Base-by-base conservation (phyloP, 2,113 vertebrate genomes). In the Seriola aureovittata region DNA sequence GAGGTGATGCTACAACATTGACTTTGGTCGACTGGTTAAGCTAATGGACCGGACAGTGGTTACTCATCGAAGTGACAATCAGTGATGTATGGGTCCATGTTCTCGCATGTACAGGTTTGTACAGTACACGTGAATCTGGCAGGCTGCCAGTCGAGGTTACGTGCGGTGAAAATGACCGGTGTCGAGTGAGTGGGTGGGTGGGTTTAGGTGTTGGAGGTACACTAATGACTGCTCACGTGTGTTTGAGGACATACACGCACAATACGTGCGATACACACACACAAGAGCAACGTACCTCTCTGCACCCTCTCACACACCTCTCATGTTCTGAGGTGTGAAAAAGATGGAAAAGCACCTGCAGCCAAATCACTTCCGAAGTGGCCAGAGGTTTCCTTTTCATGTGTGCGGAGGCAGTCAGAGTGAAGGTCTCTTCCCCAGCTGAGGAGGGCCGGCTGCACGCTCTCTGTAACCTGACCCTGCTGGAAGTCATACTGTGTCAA, bases 401-500 rank as follows among this genome's bases (percentile, higher is more conserved):
- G 76, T 80, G 36, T 62, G 75, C 55, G 36, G 38, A 72, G 52
- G 69, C 75, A 42, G 23, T 75, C 80, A 25, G 48, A 77, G 72
- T 57, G 75, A 75, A 71, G 77, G 21, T 57, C 74, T 69, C 66
- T 29, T 78, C 80, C 64, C 65, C 65, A 32, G 73, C 71, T 80
- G 77, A 74, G 77, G 79, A 87, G 48, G 85, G 81, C 1, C 8
- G 65, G 68, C 79, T 42, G 78, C 85, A 85, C 44, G 68, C 86
- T 81, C 78, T 82, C n/a, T 6, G 95, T 87, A 95, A 95, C 82
- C 75, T 4, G 80, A 95, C 11, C 87, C 83, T 54, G 9, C 80
- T 84, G 75, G 74, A 93, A 93, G 92, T 90, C 79, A 71, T 17
- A 85, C 36, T 34, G 71, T 73, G 69, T 92, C 85, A 93, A 91